These are phyloP conservation scores for Aepyceros melampus DNA, from an alignment of 2,113 vertebrate genomes.

Conservation along the genomic window DNA sequence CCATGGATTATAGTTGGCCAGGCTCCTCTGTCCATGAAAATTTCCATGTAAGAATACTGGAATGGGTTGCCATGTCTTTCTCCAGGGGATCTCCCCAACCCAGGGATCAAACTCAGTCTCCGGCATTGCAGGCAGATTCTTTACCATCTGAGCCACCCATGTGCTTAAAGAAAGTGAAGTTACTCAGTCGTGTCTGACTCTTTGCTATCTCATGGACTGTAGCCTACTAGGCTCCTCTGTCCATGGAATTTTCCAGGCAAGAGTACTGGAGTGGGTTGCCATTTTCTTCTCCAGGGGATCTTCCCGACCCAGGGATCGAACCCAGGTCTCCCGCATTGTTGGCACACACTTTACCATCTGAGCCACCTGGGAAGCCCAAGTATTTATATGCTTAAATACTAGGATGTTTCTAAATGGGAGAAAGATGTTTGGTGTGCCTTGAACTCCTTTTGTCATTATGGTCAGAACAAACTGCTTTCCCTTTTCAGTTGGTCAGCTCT, in stretches of 20 bases:
- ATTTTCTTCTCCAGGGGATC: not conserved
- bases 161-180: not conserved
- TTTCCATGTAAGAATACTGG: not conserved
- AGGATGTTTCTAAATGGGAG: not conserved
- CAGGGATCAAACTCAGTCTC: not conserved
- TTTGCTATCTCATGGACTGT: not conserved
- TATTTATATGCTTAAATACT: not conserved
- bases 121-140: not conserved
- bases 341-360: not conserved
- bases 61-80: not conserved
- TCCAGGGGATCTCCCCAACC: not conserved
- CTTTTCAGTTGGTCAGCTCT: not conserved
- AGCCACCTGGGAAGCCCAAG: not conserved
- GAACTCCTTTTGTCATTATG: not conserved
- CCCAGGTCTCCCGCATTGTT: not conserved
- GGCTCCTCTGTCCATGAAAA: not conserved
- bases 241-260: not conserved
- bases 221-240: not conserved
- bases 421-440: not conserved
- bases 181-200: not conserved
- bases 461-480: not conserved
- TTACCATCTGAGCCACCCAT: not conserved
- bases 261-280: not conserved
- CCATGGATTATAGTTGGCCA: not conserved
- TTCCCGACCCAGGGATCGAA: not conserved